These are phyloP conservation scores for Furcifer pardalis DNA, from an alignment of 2,797 vertebrate species.

Conservation along the genomic window DNA sequence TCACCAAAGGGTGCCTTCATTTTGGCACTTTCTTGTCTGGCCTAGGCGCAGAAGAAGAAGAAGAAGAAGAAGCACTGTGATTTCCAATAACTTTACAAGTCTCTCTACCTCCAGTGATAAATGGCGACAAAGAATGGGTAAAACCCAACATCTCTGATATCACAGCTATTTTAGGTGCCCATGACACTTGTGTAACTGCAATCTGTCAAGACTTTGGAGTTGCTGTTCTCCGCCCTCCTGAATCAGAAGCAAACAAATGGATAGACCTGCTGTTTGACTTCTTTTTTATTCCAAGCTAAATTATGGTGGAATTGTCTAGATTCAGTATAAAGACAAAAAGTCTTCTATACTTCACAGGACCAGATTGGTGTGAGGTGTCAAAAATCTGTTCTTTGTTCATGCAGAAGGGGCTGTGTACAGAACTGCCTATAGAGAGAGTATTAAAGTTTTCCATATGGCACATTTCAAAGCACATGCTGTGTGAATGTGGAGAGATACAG, in stretches of 20 bases:
- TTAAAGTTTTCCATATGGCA: neutral
- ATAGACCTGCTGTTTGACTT: constrained; percentile 64
- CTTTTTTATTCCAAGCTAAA: constrained; percentile 59
- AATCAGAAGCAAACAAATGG: neutral
- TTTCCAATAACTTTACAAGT: too few relatives aligned
- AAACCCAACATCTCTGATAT: too few relatives aligned
- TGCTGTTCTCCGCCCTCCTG: neutral
- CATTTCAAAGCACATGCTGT: neutral
- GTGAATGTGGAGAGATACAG: too few relatives aligned
- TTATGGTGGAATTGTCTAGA: constrained; percentile 65
- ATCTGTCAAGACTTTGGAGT: too few relatives aligned
- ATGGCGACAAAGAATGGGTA: too few relatives aligned
- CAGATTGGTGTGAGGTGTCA: constrained; percentile 70
- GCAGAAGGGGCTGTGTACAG: constrained; percentile 62
- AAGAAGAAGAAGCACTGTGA: too few relatives aligned
- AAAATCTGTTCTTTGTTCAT: constrained; percentile 65
- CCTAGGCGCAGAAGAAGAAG: too few relatives aligned
- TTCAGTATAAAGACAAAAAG: constrained; percentile 62
- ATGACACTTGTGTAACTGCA: too few relatives aligned
- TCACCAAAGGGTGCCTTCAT: too few relatives aligned
- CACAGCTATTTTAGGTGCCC: too few relatives aligned
- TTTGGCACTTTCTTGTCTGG: too few relatives aligned
- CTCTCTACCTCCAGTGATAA: too few relatives aligned
- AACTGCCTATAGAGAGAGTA: constrained; percentile 50
- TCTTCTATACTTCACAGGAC: constrained; percentile 65